phyloP scores from a whole-genome alignment of 2,113 vertebrate species.

The Malurus elegans region DNA sequence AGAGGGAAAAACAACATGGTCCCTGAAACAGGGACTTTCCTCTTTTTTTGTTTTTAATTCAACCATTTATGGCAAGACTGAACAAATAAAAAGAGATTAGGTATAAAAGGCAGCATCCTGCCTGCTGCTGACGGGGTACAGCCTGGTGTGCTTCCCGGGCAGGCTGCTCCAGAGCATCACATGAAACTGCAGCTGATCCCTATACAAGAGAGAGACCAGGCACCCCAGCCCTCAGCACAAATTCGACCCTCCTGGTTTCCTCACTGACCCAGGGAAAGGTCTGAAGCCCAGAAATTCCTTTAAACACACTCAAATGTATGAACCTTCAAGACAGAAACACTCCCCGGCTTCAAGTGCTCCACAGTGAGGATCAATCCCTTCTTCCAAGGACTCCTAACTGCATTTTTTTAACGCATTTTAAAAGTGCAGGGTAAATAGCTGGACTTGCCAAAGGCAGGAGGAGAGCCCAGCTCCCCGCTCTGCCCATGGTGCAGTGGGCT shows the following conservation, averaged over 20 bases:
- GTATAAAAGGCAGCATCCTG: background rate
- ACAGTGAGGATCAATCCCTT: background rate
- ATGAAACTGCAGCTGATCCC: accelerated
- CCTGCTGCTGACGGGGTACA: background rate
- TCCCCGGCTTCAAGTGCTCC: background rate
- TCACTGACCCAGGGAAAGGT: background rate
- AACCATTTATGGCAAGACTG: background rate
- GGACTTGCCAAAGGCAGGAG: background rate
- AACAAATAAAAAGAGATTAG: background rate
- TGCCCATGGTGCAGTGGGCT: background rate
- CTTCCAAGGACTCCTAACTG: background rate
- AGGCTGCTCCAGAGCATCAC: accelerated
- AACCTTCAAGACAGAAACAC: background rate
- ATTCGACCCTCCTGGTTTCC: background rate
- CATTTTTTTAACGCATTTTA: accelerated
- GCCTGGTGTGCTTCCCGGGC: background rate
- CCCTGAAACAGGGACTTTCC: background rate
- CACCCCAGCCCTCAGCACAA: background rate
- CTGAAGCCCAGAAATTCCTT: background rate
- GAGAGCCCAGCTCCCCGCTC: background rate
- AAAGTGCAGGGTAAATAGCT: background rate
- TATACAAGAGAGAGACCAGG: accelerated
- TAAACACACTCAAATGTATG: background rate
- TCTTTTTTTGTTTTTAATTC: background rate
- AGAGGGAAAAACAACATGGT: background rate